These are phyloP conservation scores for Lottia gigantea DNA, from an alignment of 2,888 invertebrate genomes.

Conservation along the genomic window DNA sequence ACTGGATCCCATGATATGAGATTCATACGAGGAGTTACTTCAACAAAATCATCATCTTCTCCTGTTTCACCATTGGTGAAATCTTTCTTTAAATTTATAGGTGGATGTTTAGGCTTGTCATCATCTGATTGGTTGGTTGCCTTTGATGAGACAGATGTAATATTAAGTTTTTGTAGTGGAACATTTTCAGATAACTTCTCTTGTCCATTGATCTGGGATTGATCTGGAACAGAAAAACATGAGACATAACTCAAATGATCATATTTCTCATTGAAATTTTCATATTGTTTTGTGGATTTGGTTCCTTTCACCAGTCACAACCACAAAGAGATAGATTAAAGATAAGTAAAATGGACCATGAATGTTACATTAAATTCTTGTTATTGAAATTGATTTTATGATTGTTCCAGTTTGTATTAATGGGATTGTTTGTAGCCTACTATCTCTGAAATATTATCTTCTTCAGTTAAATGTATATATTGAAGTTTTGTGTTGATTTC, in stretches of 20 bases:
- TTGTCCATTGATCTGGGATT: neutral
- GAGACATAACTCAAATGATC: neutral
- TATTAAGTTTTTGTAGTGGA: neutral
- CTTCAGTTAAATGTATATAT: no score
- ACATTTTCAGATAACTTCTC: neutral
- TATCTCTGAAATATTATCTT: no score
- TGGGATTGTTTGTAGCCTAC: no score
- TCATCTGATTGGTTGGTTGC: neutral
- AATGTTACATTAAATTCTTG: no score
- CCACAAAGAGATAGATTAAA: no score
- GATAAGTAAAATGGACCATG: no score
- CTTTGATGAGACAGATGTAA: constrained; percentile 3
- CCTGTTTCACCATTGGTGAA: neutral
- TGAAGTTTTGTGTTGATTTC: no score
- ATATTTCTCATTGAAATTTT: neutral
- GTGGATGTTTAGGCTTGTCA: neutral
- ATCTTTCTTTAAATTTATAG: constrained; percentile 1
- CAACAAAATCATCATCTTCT: constrained; percentile 44
- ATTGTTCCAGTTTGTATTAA: no score
- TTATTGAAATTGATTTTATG: no score
- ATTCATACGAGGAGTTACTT: constrained; percentile 52
- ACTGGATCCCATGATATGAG: constrained; percentile 65
- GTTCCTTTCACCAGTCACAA: no score
- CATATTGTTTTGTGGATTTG: no score
- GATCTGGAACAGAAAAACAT: neutral